A percentile compares a stretch with the other conserved stretches of the same genome.
phyloP scores from a whole-genome alignment of 2,888 invertebrate genomes.

The Dioctria linearis region DNA sequence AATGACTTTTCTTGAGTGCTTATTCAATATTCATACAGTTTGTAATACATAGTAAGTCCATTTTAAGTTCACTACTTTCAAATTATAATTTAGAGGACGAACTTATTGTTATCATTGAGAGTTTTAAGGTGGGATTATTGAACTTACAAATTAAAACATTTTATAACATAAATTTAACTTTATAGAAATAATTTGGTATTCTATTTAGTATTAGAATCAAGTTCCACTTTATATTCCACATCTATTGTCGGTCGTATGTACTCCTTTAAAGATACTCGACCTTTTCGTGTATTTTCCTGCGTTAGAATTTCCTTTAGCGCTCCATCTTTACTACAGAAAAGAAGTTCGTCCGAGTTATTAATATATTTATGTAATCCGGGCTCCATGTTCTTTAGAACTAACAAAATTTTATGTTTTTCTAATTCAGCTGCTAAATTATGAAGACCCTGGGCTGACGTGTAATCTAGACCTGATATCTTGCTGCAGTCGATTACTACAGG shows the following conservation, averaged over 20 bases:
- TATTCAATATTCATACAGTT: too few species aligned
- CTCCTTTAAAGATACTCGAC: slow-evolving; percentile 53
- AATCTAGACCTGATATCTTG: slow-evolving; percentile 78
- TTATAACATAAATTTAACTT: background rate
- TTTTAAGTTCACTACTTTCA: too few species aligned
- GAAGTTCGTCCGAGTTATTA: slow-evolving; percentile 51
- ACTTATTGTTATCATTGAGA: background rate
- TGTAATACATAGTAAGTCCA: too few species aligned
- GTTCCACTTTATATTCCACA: slow-evolving; percentile 49
- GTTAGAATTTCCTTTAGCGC: slow-evolving; percentile 57
- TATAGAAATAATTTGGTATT: too few species aligned
- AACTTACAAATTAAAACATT: slow-evolving; percentile 8
- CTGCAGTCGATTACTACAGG: slow-evolving; percentile 78
- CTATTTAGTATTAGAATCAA: slow-evolving; percentile 6
- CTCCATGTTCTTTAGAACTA: slow-evolving; percentile 67
- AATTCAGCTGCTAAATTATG: slow-evolving; percentile 75
- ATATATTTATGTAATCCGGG: slow-evolving; percentile 55
- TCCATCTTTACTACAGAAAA: slow-evolving; percentile 56
- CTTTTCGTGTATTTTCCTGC: slow-evolving; percentile 57
- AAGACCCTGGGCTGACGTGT: slow-evolving; percentile 77
- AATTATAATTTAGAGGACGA: too few species aligned
- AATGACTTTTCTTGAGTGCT: too few species aligned
- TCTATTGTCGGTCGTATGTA: slow-evolving; percentile 58
- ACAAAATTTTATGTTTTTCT: slow-evolving; percentile 72
- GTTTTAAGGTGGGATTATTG: slow-evolving; percentile 35